Percentiles rank a stretch among this genome's conserved stretches.
phyloP scores from a whole-genome alignment of 2,113 vertebrate genomes.

The Loxodonta africana region DNA sequence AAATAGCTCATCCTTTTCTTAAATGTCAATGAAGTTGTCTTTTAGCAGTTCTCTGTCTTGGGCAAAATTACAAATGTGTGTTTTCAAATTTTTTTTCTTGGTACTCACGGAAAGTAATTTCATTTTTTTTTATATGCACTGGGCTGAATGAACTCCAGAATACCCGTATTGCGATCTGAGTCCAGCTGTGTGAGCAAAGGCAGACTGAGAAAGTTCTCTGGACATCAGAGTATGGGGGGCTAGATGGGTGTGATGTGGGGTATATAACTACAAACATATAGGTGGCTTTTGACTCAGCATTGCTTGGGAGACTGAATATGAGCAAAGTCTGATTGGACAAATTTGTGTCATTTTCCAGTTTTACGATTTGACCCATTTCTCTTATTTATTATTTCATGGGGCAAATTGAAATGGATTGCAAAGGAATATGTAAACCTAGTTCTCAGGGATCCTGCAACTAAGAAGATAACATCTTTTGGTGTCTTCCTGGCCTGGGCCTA shows the following conservation, averaged over 20 bases:
- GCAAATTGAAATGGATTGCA: neutral
- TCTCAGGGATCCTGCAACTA: neutral
- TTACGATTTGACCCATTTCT: neutral
- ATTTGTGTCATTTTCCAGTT: neutral
- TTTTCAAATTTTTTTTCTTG: neutral
- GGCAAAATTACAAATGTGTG: neutral
- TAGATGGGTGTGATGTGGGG: neutral
- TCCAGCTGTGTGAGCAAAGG: neutral
- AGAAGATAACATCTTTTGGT: neutral
- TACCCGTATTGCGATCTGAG: neutral
- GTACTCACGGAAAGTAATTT: neutral
- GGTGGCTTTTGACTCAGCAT: neutral
- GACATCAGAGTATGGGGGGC: neutral
- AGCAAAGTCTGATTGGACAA: neutral
- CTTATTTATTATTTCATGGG: neutral
- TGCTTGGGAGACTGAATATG: neutral
- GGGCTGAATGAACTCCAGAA: neutral
- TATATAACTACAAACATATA: neutral
- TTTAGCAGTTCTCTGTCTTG: slow-evolving; percentile 16
- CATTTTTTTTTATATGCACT: neutral
- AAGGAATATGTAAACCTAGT: neutral
- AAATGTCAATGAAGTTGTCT: slow-evolving; percentile 2
- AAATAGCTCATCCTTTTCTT: neutral
- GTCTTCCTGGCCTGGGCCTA: neutral
- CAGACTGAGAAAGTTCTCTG: neutral